phyloP scores from a whole-genome alignment of 2,888 invertebrate species.

The Drosophila anceps region DNA sequence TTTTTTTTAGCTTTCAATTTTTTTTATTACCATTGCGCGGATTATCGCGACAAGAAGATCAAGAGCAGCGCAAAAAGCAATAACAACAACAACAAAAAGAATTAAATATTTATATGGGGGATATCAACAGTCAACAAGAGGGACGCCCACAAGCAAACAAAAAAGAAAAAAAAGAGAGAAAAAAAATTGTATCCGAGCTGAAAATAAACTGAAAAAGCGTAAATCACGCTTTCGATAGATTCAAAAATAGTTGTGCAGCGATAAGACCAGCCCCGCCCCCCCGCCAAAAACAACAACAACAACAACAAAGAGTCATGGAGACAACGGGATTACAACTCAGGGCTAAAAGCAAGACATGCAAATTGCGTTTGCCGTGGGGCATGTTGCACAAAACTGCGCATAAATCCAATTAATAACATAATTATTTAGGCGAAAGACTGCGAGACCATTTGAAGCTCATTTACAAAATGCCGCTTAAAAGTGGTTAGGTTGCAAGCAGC shows the following conservation, averaged over 20 bases:
- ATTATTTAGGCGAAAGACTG: conserved; percentile 56
- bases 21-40: conserved; percentile 71
- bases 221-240: conserved; percentile 79
- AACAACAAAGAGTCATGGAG: conserved; percentile 17
- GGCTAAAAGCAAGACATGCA: conserved; percentile 46
- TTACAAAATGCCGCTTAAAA: conserved; percentile 59
- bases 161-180: conserved; percentile 14
- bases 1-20: conserved; percentile 35
- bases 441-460: conserved; percentile 62
- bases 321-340: conserved; percentile 39
- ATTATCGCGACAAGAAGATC: conserved; percentile 80
- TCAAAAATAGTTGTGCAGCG: conserved; percentile 67
- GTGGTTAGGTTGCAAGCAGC: conserved; percentile 31
- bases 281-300: background rate
- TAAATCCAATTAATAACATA: conserved; percentile 79
- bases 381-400: conserved; percentile 68
- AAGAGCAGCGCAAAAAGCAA: conserved; percentile 54
- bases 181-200: conserved; percentile 30
- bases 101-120: conserved; percentile 61
- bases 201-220: conserved; percentile 58
- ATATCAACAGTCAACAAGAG: conserved; percentile 49
- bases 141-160: conserved; percentile 64
- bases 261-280: conserved; percentile 56
- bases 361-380: conserved; percentile 46
- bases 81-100: conserved; percentile 19